These are phyloP conservation scores for Lacerta agilis DNA, from an alignment of 2,797 vertebrate species.

Conservation along the genomic window DNA sequence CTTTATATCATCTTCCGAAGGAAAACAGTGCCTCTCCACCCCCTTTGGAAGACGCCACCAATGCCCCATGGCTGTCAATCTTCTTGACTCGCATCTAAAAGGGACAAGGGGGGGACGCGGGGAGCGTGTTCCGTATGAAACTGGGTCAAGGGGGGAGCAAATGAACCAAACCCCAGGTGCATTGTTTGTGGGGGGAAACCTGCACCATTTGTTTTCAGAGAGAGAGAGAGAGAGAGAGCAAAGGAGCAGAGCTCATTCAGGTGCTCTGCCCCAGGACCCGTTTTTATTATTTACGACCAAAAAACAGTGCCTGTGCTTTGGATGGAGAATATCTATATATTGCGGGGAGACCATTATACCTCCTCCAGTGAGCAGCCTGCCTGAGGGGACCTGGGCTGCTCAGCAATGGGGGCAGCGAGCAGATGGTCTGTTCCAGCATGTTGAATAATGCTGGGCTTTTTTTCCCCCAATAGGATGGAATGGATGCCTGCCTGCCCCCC, in stretches of 20 bases:
- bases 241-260: not conserved
- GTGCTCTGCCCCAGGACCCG: not conserved
- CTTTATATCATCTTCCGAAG: too few species aligned
- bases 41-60: not conserved
- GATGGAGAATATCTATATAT: not conserved
- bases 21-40: not conserved
- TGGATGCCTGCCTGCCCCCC: too few species aligned
- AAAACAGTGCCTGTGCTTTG: not conserved
- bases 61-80: not conserved
- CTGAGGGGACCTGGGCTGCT: too few species aligned
- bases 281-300: not conserved
- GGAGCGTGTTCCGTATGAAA: not conserved
- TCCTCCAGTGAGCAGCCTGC: too few species aligned
- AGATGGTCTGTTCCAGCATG: too few species aligned
- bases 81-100: not conserved
- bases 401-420: too few species aligned
- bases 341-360: too few species aligned
- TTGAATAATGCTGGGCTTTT: too few species aligned
- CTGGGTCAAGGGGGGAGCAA: not conserved
- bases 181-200: not conserved
- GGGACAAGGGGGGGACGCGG: not conserved
- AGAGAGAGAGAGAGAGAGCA: not conserved
- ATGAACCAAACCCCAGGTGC: not conserved
- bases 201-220: not conserved
- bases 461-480: too few species aligned